Conservation (phyloP, 2,888 invertebrate genomes). For the Drosophila emarginata region DNA sequence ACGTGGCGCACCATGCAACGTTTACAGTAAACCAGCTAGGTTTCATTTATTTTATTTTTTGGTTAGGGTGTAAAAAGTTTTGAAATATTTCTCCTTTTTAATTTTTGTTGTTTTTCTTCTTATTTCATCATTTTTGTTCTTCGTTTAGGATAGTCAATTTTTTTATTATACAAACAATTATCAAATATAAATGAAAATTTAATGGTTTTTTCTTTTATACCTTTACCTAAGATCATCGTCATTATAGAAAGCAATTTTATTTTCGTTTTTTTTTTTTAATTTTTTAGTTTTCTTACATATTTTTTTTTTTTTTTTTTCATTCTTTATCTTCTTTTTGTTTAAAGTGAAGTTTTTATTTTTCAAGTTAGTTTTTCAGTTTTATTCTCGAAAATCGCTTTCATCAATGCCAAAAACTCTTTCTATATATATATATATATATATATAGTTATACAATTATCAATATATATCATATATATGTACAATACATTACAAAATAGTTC, state of each 20-base stretch:
- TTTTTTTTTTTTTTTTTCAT: background rate
- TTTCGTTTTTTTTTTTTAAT: background rate
- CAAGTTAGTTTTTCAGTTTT: background rate
- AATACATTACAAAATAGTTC: conserved; percentile 55
- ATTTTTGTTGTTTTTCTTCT: background rate
- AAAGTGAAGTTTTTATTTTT: background rate
- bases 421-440: conserved; percentile 33
- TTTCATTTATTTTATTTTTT: conserved; percentile 24
- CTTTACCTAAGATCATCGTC: background rate
- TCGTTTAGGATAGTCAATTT: conserved; percentile 55
- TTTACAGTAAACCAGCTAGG: conserved; percentile 6
- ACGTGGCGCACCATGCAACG: conserved; percentile 6
- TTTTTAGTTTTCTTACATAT: background rate
- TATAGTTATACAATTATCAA: conserved; percentile 37
- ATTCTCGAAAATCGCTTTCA: background rate
- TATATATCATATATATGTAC: conserved; percentile 39
- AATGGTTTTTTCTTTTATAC: conserved; percentile 21
- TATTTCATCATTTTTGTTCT: conserved; percentile 31
- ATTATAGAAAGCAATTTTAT: background rate
- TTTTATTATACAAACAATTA: conserved; percentile 20
- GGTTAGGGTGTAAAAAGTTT: conserved; percentile 69
- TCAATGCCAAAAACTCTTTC: background rate
- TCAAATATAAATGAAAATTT: conserved; percentile 20
- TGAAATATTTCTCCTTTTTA: conserved; percentile 27
- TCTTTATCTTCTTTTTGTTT: conserved; percentile 37